Evolutionary conservation across 64 coral and sea anemone species (phyloP), one percentile per base, ranked within the genome.

Genomic region (Pocillopora verrucosa): DNA sequence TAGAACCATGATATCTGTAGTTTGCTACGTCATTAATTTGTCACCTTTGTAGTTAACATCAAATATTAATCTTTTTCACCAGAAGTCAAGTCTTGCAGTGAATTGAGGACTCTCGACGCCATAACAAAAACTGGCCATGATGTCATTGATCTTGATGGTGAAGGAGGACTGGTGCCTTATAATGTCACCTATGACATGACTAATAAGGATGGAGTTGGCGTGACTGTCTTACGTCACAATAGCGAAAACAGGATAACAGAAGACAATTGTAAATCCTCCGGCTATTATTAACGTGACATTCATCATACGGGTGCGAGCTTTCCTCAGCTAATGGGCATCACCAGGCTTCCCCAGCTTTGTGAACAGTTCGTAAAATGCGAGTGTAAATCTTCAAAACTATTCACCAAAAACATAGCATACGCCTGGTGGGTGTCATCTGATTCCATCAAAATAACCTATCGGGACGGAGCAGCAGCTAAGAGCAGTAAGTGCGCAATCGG

Each of bases 111-210:
- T 1, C 68, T 73, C 17, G 22, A 74, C 38, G 20, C 24, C n/a
- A 87, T 13, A 6, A 5, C 11, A 13, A 24, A 59, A 34, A 74
- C 59, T 87, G 85, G 68, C 10, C 34, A 36, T 73, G 73, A 87
- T 22, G 41, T 20, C 22, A 87, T 87, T 73, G 85, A 87, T 56
- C 77, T 57, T 61, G 80, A 82, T 5, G 80, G 59, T 13, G 80
- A 82, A 82, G 80, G 57, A 82, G 85, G 68, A 5, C 34, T 57
- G 51, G 26, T 58, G 15, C 85, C 85, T n/a, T 87, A 74, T 87
- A 75, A 24, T 34, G 85, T 87, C 25, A 74, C 26, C 45, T 87
- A 67, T 35, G 85, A 87, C 85, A 80, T 80, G 77, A 80, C 77
- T 24, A 35, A 60, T 35, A 80, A 11, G 37, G 57, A 60, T 60